Evolutionary conservation across 2,888 invertebrate species (phyloP), one percentile per base, ranked within the genome.

Genomic region (Ephialtes manifestator): DNA sequence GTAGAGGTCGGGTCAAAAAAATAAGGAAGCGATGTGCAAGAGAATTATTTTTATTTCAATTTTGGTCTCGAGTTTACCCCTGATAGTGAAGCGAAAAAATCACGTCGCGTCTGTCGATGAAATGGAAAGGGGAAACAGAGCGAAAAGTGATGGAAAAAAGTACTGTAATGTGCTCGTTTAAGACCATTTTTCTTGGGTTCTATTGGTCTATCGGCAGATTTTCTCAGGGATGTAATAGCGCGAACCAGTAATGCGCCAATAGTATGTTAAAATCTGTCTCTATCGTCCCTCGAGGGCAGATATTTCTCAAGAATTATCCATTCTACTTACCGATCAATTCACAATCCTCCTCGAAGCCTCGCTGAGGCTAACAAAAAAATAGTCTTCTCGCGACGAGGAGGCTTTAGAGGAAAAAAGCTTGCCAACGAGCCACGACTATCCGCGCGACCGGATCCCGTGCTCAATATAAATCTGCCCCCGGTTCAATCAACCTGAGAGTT

Each of bases 401-500:
- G 68, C 24, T 51, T 35, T 35, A 35, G 46, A 28, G 71, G 51
- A 67, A 72, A 72, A 77, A 77, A 82, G 63, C 70, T 35, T 39
- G 75, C 65, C 72, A 72, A 35, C 48, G 43, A 58, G 75, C 51
- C 71, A 39, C 71, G 71, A 68, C 75, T 53, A 70, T 70, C 55
- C 53, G 65, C 48, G 68, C 51, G 65, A 72, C 48, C 20, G 39
- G 72, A 51, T 55, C 74, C 28, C 35, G 55, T 77, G 71, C 72
- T 82, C 72, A 82, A 82, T 82, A 71, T 82, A 82, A 82, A 82
- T 82, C 71, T 67, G 48, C 67, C 65, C 77, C 67, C 65, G 65
- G 51, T 78, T 77, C 83, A 83, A 83, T 83, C 83, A 83, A 83
- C 72, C 72, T 78, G 83, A 72, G 77, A 74, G 83, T 83, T 72